Base-by-base conservation (phyloP, 2,888 invertebrate genomes). In the Acleris emargana region DNA sequence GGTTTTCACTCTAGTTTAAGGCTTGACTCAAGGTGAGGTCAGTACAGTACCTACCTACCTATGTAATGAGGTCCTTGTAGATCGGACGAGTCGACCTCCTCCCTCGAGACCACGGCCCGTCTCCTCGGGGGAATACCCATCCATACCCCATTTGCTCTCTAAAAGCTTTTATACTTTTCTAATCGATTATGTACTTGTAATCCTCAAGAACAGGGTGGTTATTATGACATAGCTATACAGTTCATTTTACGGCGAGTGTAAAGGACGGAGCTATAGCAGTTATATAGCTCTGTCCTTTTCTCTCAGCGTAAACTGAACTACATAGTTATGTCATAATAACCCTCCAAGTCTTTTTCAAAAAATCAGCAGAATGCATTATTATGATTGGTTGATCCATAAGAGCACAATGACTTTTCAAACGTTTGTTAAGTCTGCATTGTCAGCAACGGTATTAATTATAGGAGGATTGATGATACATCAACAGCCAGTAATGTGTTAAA, bases 401-500 rank as follows among this genome's bases (percentile, higher is more conserved):
- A 51, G 38, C 51, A 32, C n/a, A 20, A 9, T 17, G 50, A 28
- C 52, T 58, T 47, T 47, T 22, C 45, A 32, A 52, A 55, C 57
- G 55, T 55, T 75, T 70, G 67, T 72, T 68, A 68, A 75, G 73
- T 74, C 73, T 76, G 69, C 68, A 70, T 55, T 54, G 63, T 64
- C 45, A 73, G 73, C 72, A 75, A 72, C 71, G 72, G 69, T 67
- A 69, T 78, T 74, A 72, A 73, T 74, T 74, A 71, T 63, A 69
- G 64, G 64, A 70, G 72, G 72, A 76, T 81, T 81, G 75, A 83
- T 84, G 77, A 74, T 76, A 75, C 80, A 81, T 84, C 80, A 83
- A 80, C 80, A 77, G 77, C 81, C 78, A 77, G 76, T 80, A 78
- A 82, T 82, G 81, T 82, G 81, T 84, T 80, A 72, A 78, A 77